phyloP scores from a whole-genome alignment of 23 tunicate species.

The Halocynthia roretzi region DNA sequence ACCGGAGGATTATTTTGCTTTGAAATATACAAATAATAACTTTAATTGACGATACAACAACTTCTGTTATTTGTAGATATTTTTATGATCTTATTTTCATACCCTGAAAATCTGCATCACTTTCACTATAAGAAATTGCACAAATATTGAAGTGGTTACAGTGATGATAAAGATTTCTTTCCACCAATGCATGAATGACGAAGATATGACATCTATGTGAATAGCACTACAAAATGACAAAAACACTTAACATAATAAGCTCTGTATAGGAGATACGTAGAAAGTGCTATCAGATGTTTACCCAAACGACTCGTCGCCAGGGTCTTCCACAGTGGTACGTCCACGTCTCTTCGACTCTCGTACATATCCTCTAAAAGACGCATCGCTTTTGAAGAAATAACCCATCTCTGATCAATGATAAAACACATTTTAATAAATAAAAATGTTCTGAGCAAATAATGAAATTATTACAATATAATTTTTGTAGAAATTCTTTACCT shows the following conservation, averaged over 20 bases:
- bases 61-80: too few relatives aligned
- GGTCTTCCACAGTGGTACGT: constrained; percentile 21
- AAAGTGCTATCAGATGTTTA: not conserved
- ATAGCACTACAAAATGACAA: not conserved
- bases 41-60: too few relatives aligned
- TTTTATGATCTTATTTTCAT: not conserved
- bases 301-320: constrained; percentile 20
- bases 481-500: too few relatives aligned
- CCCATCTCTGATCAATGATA: constrained; percentile 15
- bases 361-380: constrained; percentile 28
- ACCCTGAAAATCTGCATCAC: constrained; percentile 21
- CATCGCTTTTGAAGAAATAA: constrained; percentile 47
- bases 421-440: not conserved
- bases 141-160: constrained; percentile 30
- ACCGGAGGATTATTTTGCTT: too few relatives aligned
- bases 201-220: constrained; percentile 31
- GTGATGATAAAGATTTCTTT: constrained; percentile 27
- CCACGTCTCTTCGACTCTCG: constrained; percentile 24
- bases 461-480: not conserved
- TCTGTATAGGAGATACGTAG: too few relatives aligned
- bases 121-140: constrained; percentile 30
- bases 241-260: not conserved
- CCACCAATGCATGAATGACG: constrained; percentile 55
- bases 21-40: too few relatives aligned
- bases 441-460: not conserved